Evolutionary conservation across 2,888 invertebrate species (phyloP), one percentile per base, ranked within the genome.

Genomic region (Mythimna ferrago): DNA sequence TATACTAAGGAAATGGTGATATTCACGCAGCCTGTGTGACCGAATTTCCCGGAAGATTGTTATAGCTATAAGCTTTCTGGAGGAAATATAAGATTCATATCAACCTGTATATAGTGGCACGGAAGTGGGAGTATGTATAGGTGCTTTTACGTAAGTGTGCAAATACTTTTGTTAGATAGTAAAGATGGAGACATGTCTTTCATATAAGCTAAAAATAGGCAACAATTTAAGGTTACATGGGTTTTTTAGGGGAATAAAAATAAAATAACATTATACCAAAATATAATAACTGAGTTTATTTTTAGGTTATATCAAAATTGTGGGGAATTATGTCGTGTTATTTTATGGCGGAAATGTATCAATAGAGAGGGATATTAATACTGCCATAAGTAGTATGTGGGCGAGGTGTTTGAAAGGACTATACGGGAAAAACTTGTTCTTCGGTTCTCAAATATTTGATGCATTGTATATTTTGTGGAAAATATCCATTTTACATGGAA

Each of bases 1-100:
- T 88, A 87, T 85, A 82, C 76, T 81, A 80, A 89, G 87, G 87
- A 88, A 89, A 89, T 87, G 88, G 84, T 79, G 86, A 86, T 81
- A 82, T 82, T 79, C 82, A 84, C 80, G 85, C 79, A 84, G 82
- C 61, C 82, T 77, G 83, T 77, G 83, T 76, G 84, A 86, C 81
- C 74, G 86, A 85, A 84, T 88, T 87, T 85, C 51, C 83, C 85
- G 86, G 85, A 83, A 88, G 80, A 85, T 79, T 84, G 80, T 86
- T 86, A 88, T 81, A 69, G 67, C 78, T 74, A 69, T 86, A 83
- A 87, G 75, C 85, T 87, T 81, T 85, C 81, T 80, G 80, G 83
- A 84, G 84, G 83, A 87, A 86, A 84, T 80, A 77, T 82, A 82
- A 86, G 85, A 86, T 86, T 84, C 83, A 81, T 85, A 86, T 86